Percentiles rank a stretch among this genome's conserved stretches.
These are phyloP conservation scores for Ameiurus melas DNA, from an alignment of 2,113 vertebrate genomes.

Conservation along the genomic window DNA sequence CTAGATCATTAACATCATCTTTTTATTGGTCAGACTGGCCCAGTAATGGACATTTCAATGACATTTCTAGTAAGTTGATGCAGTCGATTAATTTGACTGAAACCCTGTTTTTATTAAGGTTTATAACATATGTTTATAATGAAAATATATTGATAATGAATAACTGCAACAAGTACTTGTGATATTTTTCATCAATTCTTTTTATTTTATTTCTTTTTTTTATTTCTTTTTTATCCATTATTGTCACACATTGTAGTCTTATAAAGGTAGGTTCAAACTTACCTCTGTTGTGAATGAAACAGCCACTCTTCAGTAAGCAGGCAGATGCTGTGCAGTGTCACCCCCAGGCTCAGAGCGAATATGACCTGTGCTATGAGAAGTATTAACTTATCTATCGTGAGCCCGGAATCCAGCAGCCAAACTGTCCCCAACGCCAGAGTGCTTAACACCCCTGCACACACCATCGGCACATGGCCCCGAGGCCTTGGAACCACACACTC, in stretches of 20 bases:
- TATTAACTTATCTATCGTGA: slow-evolving; percentile 37
- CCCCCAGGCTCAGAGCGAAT: slow-evolving; percentile 55
- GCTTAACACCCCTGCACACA: slow-evolving; percentile 30
- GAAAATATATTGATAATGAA: neutral
- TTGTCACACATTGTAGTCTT: neutral
- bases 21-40: neutral
- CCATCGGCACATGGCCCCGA: slow-evolving; percentile 53
- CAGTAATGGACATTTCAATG: neutral
- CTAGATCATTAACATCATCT: neutral
- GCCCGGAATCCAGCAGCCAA: slow-evolving; percentile 17
- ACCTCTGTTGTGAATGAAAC: slow-evolving; percentile 65
- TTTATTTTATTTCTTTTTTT: neutral
- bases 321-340: slow-evolving; percentile 55
- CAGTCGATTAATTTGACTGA: neutral
- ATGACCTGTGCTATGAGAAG: neutral
- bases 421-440: neutral
- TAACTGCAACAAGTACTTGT: neutral
- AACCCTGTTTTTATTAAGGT: neutral
- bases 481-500: slow-evolving; percentile 54
- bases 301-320: slow-evolving; percentile 64
- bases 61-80: neutral
- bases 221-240: neutral
- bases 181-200: neutral
- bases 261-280: neutral
- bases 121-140: neutral